Evolutionary conservation across 2,797 vertebrate genomes (phyloP), one percentile per base, ranked within the genome.

Genomic region (Parauchenoglanis ngamensis): DNA sequence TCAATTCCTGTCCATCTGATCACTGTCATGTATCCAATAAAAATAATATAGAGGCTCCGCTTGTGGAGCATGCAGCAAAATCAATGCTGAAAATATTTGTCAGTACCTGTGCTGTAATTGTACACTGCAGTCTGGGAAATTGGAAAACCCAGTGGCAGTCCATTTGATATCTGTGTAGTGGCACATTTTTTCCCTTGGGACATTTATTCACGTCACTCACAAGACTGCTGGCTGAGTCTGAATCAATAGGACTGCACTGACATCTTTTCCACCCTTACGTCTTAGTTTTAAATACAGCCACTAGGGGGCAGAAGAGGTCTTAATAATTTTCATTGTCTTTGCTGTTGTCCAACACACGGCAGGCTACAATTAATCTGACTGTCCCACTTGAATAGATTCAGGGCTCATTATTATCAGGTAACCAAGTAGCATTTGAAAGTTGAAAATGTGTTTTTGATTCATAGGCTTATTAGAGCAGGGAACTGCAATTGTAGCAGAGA

Each of bases 231-330:
- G 17, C 88, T 88, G 90, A 90, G 92, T 93, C 72, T 76, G 92
- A 94, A 94, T 94, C 93, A 88, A 93, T 95, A 89, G 90, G 90
- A 93, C 92, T 90, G 91, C 91, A 85, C 70, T 19, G 85, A 87
- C 91, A 88, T 90, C 88, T 92, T 93, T 92, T 10, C 67, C 90
- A 63, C 70, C 80, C 83, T 72, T 89, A 87, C 8, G 21, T 56
- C 77, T n/a, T 8, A 90, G 89, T 90, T 87, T 54, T 12, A 35
- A 5, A 28, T 81, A n/a, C 65, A 46, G 28, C 92, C 96, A 95
- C 94, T 92, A 95, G 95, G 93, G 93, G 94, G 93, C 95, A 96
- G 70, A 85, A 89, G 28, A 86, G 86, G 40, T 73, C 83, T 23
- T 72, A 23, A 31, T 31, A 15, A 25, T 76, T 40, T 80, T 63